Evolutionary conservation across 2,888 invertebrate genomes (phyloP).

Genomic region (Loripinus fragilis): DNA sequence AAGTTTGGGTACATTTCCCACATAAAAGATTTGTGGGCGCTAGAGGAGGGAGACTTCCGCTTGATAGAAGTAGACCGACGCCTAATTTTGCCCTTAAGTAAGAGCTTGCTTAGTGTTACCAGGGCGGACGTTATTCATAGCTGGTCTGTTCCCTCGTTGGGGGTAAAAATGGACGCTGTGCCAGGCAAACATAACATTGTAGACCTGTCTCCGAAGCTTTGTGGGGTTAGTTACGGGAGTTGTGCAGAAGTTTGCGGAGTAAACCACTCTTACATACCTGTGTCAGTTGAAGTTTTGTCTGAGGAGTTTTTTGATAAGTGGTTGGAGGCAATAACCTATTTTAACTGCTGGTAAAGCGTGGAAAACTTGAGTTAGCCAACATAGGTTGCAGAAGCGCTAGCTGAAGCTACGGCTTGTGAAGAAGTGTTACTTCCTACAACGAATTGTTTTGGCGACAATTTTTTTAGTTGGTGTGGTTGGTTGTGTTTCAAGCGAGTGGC

Average conservation of each 20-base stretch:
- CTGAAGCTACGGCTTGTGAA: too few relatives aligned
- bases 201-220: not conserved
- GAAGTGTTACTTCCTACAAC: too few relatives aligned
- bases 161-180: slow-evolving; percentile 17
- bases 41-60: not conserved
- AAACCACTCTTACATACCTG: slow-evolving; percentile 5
- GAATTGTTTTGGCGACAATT: too few relatives aligned
- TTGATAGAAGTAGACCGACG: slow-evolving; percentile 5
- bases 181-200: slow-evolving; percentile 7
- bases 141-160: slow-evolving; percentile 9
- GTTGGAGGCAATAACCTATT: too few relatives aligned
- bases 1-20: not conserved
- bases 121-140: slow-evolving; percentile 21
- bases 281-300: slow-evolving; percentile 2
- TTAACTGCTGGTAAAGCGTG: too few relatives aligned
- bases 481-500: too few relatives aligned
- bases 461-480: too few relatives aligned
- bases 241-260: slow-evolving; percentile 16
- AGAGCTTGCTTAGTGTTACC: not conserved
- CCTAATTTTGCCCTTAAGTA: not conserved
- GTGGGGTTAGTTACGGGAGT: not conserved
- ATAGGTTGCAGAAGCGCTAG: too few relatives aligned
- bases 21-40: not conserved
- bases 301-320: not conserved
- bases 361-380: too few relatives aligned